Conservation (phyloP, 2,888 invertebrate genomes). For the Drosophila monieri region DNA sequence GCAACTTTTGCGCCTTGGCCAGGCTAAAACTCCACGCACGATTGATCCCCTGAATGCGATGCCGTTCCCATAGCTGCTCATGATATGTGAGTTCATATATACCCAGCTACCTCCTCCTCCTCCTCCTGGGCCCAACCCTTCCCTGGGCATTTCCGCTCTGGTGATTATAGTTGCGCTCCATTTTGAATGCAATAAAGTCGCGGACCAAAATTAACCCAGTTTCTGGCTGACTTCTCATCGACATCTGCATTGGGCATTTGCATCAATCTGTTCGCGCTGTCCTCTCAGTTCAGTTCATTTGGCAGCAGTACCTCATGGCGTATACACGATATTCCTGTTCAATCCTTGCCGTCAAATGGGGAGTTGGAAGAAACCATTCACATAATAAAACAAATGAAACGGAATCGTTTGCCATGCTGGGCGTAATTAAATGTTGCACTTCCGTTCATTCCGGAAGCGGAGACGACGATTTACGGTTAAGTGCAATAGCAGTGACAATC, state of each 20-base stretch:
- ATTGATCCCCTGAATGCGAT: conserved; percentile 29
- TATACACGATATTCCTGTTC: conserved; percentile 34
- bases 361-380: conserved; percentile 5
- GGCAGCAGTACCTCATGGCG: conserved; percentile 33
- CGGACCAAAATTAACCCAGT: conserved; percentile 58
- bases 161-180: conserved; percentile 37
- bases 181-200: conserved; percentile 58
- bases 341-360: conserved; percentile 15
- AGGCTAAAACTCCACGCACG: conserved; percentile 40
- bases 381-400: conserved; percentile 32
- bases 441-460: conserved; percentile 39
- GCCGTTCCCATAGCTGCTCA: conserved; percentile 27
- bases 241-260: conserved; percentile 25
- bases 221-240: conserved; percentile 50
- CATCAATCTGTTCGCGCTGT: conserved; percentile 31
- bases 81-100: conserved; percentile 30
- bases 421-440: conserved; percentile 64
- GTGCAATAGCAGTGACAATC: conserved; percentile 23
- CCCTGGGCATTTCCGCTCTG: conserved; percentile 25
- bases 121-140: neutral
- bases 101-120: neutral
- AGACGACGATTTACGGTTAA: conserved; percentile 44
- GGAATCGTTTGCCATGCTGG: conserved; percentile 48
- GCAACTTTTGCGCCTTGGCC: conserved; percentile 41
- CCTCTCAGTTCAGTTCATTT: conserved; percentile 24